These are phyloP conservation scores for Engystomops pustulosus DNA, from an alignment of 2,113 vertebrate genomes.

Conservation along the genomic window DNA sequence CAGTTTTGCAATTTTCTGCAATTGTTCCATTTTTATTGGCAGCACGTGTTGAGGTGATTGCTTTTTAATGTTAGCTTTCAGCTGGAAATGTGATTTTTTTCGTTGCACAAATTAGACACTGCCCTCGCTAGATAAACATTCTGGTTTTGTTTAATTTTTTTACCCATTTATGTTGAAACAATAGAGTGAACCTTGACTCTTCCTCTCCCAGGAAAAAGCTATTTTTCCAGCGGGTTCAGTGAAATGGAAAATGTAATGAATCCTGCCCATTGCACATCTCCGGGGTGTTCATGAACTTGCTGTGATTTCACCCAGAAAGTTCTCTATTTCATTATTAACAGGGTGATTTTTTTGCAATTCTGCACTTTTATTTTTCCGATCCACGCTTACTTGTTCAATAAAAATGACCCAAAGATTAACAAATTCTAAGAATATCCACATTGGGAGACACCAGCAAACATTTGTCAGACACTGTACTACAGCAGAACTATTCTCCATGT, in stretches of 20 bases:
- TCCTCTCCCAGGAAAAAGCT: conserved; percentile 41
- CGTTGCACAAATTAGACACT: neutral
- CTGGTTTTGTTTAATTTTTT: conserved; percentile 20
- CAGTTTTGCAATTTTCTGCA: neutral
- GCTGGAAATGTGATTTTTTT: neutral
- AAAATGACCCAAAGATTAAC: conserved; percentile 38
- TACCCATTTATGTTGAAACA: conserved; percentile 41
- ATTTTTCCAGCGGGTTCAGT: conserved; percentile 46
- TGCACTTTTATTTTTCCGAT: conserved; percentile 47
- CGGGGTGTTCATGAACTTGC: conserved; percentile 52
- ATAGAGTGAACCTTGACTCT: conserved; percentile 45
- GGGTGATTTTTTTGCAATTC: conserved; percentile 56
- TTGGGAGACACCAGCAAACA: neutral
- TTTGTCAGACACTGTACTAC: conserved; percentile 32
- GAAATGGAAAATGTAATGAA: conserved; percentile 60
- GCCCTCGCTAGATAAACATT: conserved; percentile 9
- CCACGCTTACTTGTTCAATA: conserved; percentile 9
- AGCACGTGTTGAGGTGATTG: neutral
- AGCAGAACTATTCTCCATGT: neutral
- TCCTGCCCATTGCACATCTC: conserved; percentile 53
- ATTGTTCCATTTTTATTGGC: neutral
- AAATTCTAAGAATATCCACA: conserved; percentile 17
- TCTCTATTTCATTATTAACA: conserved; percentile 56
- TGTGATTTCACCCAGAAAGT: conserved; percentile 60
- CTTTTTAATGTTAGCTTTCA: conserved; percentile 8